Conservation (phyloP, 2,797 vertebrate genomes). For the Platalea minor region DNA sequence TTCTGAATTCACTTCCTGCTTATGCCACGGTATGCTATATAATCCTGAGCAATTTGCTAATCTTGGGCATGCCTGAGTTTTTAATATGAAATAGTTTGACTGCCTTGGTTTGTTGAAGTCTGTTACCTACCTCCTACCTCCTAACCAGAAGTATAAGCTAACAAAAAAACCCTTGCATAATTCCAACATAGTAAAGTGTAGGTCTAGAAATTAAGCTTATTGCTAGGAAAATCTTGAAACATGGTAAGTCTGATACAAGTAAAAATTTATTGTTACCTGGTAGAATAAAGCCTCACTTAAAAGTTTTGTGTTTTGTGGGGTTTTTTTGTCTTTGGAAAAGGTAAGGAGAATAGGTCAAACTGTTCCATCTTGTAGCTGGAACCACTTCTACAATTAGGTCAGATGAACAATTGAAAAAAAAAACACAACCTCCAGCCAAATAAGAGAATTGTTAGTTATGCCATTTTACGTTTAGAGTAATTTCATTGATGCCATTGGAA, state of each 20-base stretch:
- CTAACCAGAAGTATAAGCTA: neutral
- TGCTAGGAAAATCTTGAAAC: neutral
- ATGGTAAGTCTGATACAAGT: neutral
- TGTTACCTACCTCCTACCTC: neutral
- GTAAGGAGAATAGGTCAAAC: neutral
- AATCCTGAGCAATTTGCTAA: neutral
- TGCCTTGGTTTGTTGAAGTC: neutral
- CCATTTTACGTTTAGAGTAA: neutral
- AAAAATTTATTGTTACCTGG: neutral
- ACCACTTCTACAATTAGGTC: neutral
- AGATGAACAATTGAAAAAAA: neutral
- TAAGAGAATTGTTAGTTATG: neutral
- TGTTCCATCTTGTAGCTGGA: neutral
- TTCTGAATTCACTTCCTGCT: neutral
- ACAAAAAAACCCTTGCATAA: neutral
- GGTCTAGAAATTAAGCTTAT: neutral
- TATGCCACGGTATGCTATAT: neutral
- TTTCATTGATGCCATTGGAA: neutral
- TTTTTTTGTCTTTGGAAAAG: neutral
- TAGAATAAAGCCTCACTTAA: neutral
- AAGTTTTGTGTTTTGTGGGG: neutral
- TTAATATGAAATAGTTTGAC: neutral
- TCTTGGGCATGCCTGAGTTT: neutral
- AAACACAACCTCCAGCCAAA: neutral
- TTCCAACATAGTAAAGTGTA: neutral